Conservation (phyloP, 2,113 vertebrate species). For the Solea solea region DNA sequence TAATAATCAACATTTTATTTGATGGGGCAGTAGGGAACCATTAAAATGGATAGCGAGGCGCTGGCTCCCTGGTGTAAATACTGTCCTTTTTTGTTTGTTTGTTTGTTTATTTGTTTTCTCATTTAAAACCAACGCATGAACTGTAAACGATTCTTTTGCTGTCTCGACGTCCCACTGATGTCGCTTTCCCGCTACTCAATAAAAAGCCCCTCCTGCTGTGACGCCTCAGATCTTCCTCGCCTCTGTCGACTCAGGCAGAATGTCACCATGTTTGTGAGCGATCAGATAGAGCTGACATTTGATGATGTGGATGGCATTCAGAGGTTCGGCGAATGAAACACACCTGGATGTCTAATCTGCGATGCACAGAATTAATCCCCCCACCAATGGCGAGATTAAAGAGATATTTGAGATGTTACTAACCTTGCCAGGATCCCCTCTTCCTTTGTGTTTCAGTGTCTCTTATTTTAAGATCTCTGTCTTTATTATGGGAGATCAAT, state of each 20-base stretch:
- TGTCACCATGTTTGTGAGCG: conserved; percentile 49
- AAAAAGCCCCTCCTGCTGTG: conserved; percentile 11
- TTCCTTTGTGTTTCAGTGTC: conserved; percentile 19
- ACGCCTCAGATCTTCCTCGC: conserved; percentile 29
- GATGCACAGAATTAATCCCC: conserved; percentile 38
- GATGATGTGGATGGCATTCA: conserved; percentile 42
- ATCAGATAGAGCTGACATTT: conserved; percentile 68
- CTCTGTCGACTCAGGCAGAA: conserved; percentile 16
- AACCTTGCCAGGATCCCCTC: neutral
- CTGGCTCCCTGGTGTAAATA: neutral
- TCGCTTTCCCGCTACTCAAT: conserved; percentile 9
- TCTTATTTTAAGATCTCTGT: conserved; percentile 45
- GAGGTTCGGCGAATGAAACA: conserved; percentile 35
- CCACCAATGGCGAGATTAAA: conserved; percentile 21
- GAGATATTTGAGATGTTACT: conserved; percentile 18
- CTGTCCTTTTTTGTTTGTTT: neutral
- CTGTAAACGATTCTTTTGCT: conserved; percentile 29
- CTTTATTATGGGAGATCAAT: conserved; percentile 57
- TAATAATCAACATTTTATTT: neutral
- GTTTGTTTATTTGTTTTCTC: conserved; percentile 2
- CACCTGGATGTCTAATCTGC: conserved; percentile 50
- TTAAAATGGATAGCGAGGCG: neutral
- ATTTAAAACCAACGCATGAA: conserved; percentile 24
- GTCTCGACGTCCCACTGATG: conserved; percentile 24
- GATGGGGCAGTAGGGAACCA: neutral